A percentile compares a stretch with the other conserved stretches of the same genome.
Evolutionary conservation across 2,888 invertebrate genomes (phyloP).

Genomic region (Nephrotoma flavescens): DNA sequence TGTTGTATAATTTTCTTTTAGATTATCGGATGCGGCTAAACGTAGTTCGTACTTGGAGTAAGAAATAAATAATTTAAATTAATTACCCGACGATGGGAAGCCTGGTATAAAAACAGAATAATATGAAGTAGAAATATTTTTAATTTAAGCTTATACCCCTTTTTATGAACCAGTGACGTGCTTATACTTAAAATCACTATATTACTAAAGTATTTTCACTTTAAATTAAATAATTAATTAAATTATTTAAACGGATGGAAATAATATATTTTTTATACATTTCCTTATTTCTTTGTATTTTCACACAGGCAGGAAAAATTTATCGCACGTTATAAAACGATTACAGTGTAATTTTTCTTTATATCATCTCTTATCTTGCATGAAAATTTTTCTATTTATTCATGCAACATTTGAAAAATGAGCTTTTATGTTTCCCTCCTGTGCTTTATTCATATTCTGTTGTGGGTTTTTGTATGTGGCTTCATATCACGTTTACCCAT

Average conservation of each 20-base stretch:
- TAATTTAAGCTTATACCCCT: too few relatives aligned
- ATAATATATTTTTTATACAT: not conserved
- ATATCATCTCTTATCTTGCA: not conserved
- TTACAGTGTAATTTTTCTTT: not conserved
- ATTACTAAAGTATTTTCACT: not conserved
- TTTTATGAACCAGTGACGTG: too few relatives aligned
- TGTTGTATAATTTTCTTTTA: slow-evolving; percentile 93
- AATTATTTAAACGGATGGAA: not conserved
- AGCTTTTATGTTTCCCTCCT: not conserved
- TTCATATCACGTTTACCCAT: not conserved
- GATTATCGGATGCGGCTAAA: slow-evolving; percentile 87
- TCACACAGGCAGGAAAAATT: not conserved
- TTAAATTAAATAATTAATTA: not conserved
- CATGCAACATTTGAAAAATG: not conserved
- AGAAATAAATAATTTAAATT: not conserved
- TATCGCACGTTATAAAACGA: not conserved
- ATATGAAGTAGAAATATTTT: too few relatives aligned
- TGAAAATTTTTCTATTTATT: not conserved
- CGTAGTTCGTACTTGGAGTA: slow-evolving; percentile 72
- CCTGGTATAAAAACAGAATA: too few relatives aligned
- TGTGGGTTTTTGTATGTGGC: not conserved
- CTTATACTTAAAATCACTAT: too few relatives aligned
- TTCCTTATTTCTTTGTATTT: not conserved
- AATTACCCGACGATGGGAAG: not conserved
- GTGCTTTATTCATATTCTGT: not conserved